Conservation (phyloP, 2,113 vertebrate species). For the Seriola aureovittata region DNA sequence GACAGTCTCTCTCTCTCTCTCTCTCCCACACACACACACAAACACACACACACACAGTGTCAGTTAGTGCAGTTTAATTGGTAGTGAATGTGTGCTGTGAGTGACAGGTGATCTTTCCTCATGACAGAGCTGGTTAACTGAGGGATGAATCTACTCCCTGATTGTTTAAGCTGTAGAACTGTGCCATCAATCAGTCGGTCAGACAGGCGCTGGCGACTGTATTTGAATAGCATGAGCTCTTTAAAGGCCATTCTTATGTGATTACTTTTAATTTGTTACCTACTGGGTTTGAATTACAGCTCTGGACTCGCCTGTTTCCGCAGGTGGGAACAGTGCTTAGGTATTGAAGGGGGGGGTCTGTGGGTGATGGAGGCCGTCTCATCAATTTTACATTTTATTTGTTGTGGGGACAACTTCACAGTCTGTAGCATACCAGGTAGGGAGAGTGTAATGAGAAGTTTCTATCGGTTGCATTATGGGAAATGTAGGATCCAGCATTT, state of each 20-base stretch:
- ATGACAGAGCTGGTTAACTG: slow-evolving; percentile 42
- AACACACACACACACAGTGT: slow-evolving; percentile 1
- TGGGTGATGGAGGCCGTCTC: not conserved
- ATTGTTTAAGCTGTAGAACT: slow-evolving; percentile 20
- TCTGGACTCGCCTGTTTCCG: not conserved
- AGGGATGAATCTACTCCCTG: slow-evolving; percentile 3
- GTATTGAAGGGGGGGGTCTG: not conserved
- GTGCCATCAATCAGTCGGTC: slow-evolving; percentile 29
- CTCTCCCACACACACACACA: not conserved
- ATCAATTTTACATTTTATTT: too few species aligned
- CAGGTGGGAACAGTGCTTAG: not conserved
- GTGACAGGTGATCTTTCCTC: slow-evolving; percentile 52
- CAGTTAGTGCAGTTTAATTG: slow-evolving; percentile 37
- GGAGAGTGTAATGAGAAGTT: not conserved
- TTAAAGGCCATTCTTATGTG: not conserved
- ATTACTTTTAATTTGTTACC: not conserved
- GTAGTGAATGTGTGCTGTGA: slow-evolving; percentile 23
- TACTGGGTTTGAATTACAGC: not conserved
- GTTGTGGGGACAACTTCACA: not conserved
- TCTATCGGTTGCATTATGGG: too few species aligned
- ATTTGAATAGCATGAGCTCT: slow-evolving; percentile 9
- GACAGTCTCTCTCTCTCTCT: not conserved
- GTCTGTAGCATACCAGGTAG: not conserved
- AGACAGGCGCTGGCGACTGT: not conserved
- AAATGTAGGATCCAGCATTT: too few species aligned